Evolutionary conservation across 1,140 invertebrate species (phyloP), one percentile per base, ranked within the genome.

Genomic region (Lasaia peninsularis): DNA sequence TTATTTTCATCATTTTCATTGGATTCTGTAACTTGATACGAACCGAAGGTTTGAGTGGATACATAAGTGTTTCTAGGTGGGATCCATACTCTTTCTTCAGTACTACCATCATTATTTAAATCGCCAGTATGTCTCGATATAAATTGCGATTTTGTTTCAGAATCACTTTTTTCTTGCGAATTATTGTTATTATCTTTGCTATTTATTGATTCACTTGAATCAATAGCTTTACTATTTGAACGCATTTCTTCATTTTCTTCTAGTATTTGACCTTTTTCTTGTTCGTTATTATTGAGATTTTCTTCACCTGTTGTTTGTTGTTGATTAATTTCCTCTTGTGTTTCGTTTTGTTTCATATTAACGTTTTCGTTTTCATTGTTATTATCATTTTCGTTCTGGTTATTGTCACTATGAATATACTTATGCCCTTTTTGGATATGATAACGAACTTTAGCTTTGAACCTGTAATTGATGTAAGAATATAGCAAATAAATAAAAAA

Each of bases 371-470:
- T 6, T 35, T 12, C 21, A 12, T 54, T 21, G 2, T n/a, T 33
- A 37, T 37, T 28, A 9, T 9, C 24, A 20, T 48, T 48, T 10
- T 21, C 16, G 21, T 52, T 52, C n/a, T n/a, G n/a, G n/a, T n/a
- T n/a, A n/a, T n/a, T n/a, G n/a, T n/a, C n/a, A 16, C 12, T 2
- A 18, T 1, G 12, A 28, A 12, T 21, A 31, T 33, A 14, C 7
- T 12, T 32, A 52, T 33, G 12, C 21, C n/a, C 33, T 14, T 54
- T 37, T 18, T 20, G 32, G 11, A 14, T 24, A 24, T 35, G 35
- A 44, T 61, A 65, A 9, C 52, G 56, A 48, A 71, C 60, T 20
- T 63, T 24, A 14, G 65, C 68, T 35, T 60, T 58, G 60, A 71
- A 71, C 56, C 68, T 71, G 58, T 33, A 58, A 51, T 56, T 18